Conservation (phyloP, 1,140 invertebrate genomes). For the Cherax quadricarinatus region DNA sequence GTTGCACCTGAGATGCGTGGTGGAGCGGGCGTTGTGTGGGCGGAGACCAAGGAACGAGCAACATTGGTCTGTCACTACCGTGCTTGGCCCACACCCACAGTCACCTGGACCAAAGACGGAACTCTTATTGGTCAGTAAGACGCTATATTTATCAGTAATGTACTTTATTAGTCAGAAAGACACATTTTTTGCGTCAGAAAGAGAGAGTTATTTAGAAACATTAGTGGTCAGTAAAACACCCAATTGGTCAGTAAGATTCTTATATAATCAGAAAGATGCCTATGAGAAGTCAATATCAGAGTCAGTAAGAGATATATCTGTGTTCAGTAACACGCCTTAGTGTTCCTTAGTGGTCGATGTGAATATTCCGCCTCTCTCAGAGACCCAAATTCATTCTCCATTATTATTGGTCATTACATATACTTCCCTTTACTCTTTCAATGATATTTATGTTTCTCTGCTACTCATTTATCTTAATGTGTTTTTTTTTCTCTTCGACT, state of each 20-base stretch:
- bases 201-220: too few species aligned
- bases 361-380: too few species aligned
- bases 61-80: slow-evolving; percentile 23
- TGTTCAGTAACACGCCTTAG: too few species aligned
- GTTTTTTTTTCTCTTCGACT: too few species aligned
- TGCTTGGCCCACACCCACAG: slow-evolving; percentile 29
- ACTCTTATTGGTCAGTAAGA: slow-evolving; percentile 9
- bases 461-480: neutral
- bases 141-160: neutral
- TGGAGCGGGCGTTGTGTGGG: slow-evolving; percentile 21
- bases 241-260: too few species aligned
- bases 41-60: slow-evolving; percentile 7
- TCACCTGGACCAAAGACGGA: slow-evolving; percentile 39
- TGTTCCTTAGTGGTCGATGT: too few species aligned
- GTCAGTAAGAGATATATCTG: too few species aligned
- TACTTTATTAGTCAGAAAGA: neutral
- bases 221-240: too few species aligned
- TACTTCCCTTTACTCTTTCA: neutral
- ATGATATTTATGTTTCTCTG: neutral
- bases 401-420: neutral
- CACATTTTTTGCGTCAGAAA: neutral
- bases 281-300: too few species aligned
- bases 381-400: too few species aligned
- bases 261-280: too few species aligned
- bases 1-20: slow-evolving; percentile 34